Conservation (phyloP, 2,797 vertebrate genomes). For the Simalia tracyae region DNA sequence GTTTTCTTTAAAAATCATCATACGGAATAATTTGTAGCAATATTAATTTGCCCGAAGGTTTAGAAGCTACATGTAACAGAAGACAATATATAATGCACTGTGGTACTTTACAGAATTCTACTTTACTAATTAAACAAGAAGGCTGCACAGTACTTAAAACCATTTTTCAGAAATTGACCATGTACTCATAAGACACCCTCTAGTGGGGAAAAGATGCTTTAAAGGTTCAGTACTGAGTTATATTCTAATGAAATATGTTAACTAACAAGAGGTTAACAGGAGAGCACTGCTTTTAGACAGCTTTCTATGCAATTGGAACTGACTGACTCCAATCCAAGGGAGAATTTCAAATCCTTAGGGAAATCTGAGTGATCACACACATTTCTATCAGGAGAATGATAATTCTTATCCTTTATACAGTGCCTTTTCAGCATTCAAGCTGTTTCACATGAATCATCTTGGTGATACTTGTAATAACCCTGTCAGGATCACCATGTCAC, state of each 20-base stretch:
- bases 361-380: background rate
- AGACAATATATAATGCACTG: fast-evolving
- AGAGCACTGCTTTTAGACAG: background rate
- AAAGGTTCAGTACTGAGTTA: background rate
- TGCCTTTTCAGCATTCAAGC: background rate
- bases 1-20: background rate
- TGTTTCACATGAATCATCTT: background rate
- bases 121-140: background rate
- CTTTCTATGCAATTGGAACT: background rate
- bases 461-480: background rate
- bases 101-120: background rate
- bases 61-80: background rate
- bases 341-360: background rate
- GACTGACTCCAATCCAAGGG: background rate
- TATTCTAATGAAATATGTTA: background rate
- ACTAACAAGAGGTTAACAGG: background rate
- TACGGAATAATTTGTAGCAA: background rate
- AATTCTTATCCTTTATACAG: background rate
- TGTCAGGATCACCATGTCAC: background rate
- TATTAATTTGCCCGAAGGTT: background rate
- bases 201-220: background rate
- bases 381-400: background rate
- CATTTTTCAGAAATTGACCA: background rate
- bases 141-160: background rate
- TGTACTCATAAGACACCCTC: background rate